Evolutionary conservation across 2,113 vertebrate species (phyloP).

Genomic region (Pseudois nayaur): DNA sequence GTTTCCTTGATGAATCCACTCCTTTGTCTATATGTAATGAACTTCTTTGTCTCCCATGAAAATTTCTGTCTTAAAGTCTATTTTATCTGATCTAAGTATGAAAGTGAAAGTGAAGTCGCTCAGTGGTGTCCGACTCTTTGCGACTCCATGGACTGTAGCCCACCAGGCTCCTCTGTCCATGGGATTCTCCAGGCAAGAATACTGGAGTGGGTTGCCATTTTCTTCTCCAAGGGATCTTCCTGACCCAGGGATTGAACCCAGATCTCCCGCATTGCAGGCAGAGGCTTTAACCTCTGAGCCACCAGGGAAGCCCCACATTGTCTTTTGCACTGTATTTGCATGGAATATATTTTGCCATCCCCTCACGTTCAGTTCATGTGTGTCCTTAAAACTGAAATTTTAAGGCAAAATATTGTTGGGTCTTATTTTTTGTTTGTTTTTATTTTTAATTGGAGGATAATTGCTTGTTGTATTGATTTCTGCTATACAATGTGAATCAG

Average conservation of each 20-base stretch:
- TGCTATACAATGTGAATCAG: neutral
- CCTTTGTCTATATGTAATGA: neutral
- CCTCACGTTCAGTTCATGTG: neutral
- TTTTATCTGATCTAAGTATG: neutral
- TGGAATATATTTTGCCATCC: neutral
- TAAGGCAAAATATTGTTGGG: neutral
- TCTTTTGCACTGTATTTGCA: neutral
- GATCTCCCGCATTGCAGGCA: too few relatives aligned
- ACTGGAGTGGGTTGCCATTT: too few relatives aligned
- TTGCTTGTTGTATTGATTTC: neutral
- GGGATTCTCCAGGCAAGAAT: too few relatives aligned
- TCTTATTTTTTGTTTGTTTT: neutral
- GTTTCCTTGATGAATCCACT: neutral
- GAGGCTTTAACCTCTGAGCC: too few relatives aligned
- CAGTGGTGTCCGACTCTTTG: too few relatives aligned
- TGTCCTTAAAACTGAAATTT: neutral
- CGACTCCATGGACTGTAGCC: too few relatives aligned
- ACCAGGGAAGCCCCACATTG: neutral
- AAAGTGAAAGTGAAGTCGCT: too few relatives aligned
- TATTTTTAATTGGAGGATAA: neutral
- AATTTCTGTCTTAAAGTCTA: neutral
- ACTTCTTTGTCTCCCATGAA: neutral
- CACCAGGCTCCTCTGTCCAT: too few relatives aligned
- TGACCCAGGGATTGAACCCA: too few relatives aligned
- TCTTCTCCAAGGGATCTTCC: too few relatives aligned